Evolutionary conservation across 2,888 invertebrate genomes (phyloP).

Genomic region (Pachymerium ferrugineum): DNA sequence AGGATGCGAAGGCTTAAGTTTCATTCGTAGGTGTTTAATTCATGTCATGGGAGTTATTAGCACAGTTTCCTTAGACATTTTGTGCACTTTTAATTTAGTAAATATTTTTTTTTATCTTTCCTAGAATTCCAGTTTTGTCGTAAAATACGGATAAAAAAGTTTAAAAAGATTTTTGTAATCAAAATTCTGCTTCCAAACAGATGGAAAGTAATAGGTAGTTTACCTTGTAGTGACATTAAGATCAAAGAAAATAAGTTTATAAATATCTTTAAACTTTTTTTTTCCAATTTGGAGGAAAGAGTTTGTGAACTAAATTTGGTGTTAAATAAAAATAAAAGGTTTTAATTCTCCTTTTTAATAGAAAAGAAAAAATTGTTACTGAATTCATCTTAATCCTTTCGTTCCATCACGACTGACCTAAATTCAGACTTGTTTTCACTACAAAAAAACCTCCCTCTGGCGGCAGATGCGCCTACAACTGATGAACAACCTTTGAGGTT

Average conservation of each 20-base stretch:
- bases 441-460: not conserved
- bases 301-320: not conserved
- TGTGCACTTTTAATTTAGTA: too few species aligned
- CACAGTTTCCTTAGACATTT: too few species aligned
- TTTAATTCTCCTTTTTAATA: not conserved
- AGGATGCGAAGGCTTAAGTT: too few species aligned
- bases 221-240: not conserved
- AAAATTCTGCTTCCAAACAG: not conserved
- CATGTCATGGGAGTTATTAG: too few species aligned
- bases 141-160: too few species aligned
- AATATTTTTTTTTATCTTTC: too few species aligned
- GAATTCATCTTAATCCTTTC: conserved; percentile 3
- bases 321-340: not conserved
- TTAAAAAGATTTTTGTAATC: too few species aligned
- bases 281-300: not conserved
- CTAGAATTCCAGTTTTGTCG: too few species aligned
- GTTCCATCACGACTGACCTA: conserved; percentile 13
- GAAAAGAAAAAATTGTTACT: not conserved
- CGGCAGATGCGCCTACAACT: conserved; percentile 4
- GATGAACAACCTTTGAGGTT: not conserved
- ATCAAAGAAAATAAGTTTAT: not conserved
- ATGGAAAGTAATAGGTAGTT: not conserved
- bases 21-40: too few species aligned
- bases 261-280: not conserved
- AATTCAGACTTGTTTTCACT: not conserved